These are phyloP conservation scores for Betta splendens DNA, from an alignment of 2,797 vertebrate species.

Conservation along the genomic window DNA sequence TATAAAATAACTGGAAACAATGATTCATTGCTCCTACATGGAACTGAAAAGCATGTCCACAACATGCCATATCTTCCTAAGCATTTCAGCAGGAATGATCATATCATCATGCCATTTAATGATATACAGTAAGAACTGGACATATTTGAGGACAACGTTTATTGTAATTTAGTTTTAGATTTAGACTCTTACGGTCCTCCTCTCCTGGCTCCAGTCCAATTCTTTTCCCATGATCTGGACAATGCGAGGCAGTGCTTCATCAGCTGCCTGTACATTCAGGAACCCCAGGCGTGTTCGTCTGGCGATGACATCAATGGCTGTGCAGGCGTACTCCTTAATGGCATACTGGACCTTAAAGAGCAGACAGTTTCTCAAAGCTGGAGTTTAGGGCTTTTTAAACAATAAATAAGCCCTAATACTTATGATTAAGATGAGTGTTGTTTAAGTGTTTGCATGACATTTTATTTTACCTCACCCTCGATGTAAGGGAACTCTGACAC, in stretches of 20 bases:
- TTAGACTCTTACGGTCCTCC: constrained; percentile 82
- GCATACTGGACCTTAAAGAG: constrained; percentile 88
- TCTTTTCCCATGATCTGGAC: constrained; percentile 94
- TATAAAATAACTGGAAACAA: no score
- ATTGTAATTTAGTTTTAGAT: background rate
- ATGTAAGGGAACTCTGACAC: constrained; percentile 98
- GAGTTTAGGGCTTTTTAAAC: no score
- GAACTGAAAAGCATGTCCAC: no score
- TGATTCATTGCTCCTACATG: no score
- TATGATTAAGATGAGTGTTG: background rate
- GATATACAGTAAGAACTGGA: no score
- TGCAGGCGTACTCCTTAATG: constrained; percentile 94
- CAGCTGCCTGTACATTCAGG: constrained; percentile 95
- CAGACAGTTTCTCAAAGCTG: background rate
- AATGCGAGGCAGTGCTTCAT: constrained; percentile 93
- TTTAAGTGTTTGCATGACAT: no score
- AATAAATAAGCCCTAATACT: background rate
- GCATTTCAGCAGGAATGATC: no score
- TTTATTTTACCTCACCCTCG: constrained; percentile 88
- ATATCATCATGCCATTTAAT: no score
- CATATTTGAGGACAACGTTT: background rate
- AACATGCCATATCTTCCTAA: no score
- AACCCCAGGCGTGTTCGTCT: constrained; percentile 93
- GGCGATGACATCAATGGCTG: constrained; percentile 91
- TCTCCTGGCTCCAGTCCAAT: constrained; percentile 88